Evolutionary conservation across 2,888 invertebrate genomes (phyloP), one percentile per base, ranked within the genome.

Genomic region (Odontocolon sp.): DNA sequence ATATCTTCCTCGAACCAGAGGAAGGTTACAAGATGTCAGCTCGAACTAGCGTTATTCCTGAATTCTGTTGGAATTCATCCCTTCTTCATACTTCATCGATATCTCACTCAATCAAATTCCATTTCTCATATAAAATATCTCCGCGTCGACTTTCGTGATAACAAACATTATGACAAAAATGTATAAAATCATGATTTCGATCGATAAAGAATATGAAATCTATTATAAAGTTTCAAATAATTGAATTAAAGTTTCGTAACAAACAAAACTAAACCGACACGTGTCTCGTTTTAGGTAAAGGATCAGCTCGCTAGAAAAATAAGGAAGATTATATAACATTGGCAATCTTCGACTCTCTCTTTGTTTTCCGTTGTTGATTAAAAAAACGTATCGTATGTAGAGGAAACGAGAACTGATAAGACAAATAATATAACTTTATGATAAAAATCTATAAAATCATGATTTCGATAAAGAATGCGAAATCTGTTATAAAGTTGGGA

Each of bases 401-500:
- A 73, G 73, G 70, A 84, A 83, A 85, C 85, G 86, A 84, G 82
- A 75, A n/a, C n/a, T n/a, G n/a, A n/a, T n/a, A n/a, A n/a, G n/a
- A n/a, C n/a, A n/a, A n/a, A n/a, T n/a, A n/a, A n/a, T n/a, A n/a
- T n/a, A n/a, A n/a, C n/a, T n/a, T n/a, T n/a, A n/a, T n/a, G n/a
- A 54, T n/a, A n/a, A 9, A 54, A 33, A 54, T 52, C 52, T 31
- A 54, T 33, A 16, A 31, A 54, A 54, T 31, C 18, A 18, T 14
- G 16, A 47, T 18, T n/a, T 47, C 33, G 8, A 26, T n/a, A 6
- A 8, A 23, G 28, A 50, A 42, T 18, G 4, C n/a, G 14, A n/a
- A 11, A 2, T 1, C n/a, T 11, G 14, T 6, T 26, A 50, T 26
- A 50, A 50, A 50, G 28, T 6, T 26, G 11, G 1, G 14, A 50